Base-by-base conservation (phyloP, 2,797 vertebrate species). In the Sparidentex hasta region DNA sequence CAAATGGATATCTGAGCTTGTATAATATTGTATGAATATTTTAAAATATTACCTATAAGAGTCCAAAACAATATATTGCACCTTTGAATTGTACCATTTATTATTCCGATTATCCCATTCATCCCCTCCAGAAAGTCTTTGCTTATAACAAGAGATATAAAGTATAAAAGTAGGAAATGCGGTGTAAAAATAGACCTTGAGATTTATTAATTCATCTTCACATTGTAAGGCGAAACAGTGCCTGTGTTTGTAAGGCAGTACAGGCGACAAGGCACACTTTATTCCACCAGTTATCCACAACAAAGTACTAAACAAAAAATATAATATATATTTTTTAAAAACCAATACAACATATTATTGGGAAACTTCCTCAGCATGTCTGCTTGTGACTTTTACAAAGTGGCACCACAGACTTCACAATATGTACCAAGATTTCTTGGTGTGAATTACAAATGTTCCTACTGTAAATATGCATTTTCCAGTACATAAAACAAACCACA, bases 121-220 rank as follows among this genome's bases (percentile, higher is more conserved):
- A 65, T 57, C 62, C 14, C 38, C 5, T 41, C 14, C 7, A 16
- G 48, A 29, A 71, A 64, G 1, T 14, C 14, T 11, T 56, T 5
- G 43, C 11, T 44, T 65, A 17, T 51, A 38, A 57, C 48, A 0
- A 17, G 16, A 44, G 20, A 33, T 38, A 2, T 38, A 9, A n/a
- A 5, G 14, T 48, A 78, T 21, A 78, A 81, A 87, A 89, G 66
- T 52, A 81, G 41, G 81, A 89, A 82, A 78, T 14, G 74, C 85
- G 59, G 84, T 93, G 85, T 96, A 95, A 95, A 96, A 96, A 96
- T 95, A 96, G 90, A 95, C 84, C 83, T 88, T 93, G 89, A 93
- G 65, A 92, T 96, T 95, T 95, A 94, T 96, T 95, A 65, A 82
- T 87, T 90, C 68, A 80, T 90, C 86, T 95, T 96, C 92, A 95